phyloP scores from a whole-genome alignment of 92 coral and sea anemone species.

The Umimayanthus chanpuru region DNA sequence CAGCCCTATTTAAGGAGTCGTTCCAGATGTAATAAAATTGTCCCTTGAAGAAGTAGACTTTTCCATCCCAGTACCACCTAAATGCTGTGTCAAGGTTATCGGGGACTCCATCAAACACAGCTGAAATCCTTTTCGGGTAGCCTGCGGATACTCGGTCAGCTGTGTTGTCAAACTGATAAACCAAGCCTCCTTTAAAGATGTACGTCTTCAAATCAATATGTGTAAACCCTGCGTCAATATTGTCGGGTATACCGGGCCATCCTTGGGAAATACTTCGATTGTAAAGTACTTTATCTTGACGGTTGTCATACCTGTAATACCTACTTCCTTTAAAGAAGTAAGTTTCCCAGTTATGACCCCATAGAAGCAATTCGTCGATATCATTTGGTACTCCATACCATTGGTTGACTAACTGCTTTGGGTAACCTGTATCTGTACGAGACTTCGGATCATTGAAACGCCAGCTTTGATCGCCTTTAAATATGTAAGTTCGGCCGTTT shows the following conservation, averaged over 20 bases:
- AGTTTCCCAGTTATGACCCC: too few relatives aligned
- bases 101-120: slow-evolving; percentile 50
- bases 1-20: neutral
- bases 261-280: slow-evolving; percentile 48
- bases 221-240: slow-evolving; percentile 73
- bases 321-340: too few relatives aligned
- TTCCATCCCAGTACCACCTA: slow-evolving; percentile 25
- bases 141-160: slow-evolving; percentile 44
- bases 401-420: too few relatives aligned
- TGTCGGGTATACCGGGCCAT: slow-evolving; percentile 78
- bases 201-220: slow-evolving; percentile 34
- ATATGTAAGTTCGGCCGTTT: neutral
- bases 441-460: neutral
- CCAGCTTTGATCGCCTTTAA: neutral
- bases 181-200: slow-evolving; percentile 79
- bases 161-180: slow-evolving; percentile 61
- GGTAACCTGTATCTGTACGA: too few relatives aligned
- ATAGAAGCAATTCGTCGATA: too few relatives aligned
- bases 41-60: slow-evolving; percentile 51
- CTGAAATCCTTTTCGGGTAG: slow-evolving; percentile 57
- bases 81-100: slow-evolving; percentile 47
- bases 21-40: slow-evolving; percentile 30
- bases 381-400: too few relatives aligned
- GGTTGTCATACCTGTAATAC: too few relatives aligned
- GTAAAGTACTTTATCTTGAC: neutral